Conservation (phyloP, 1,140 invertebrate species). For the Oryctes rhinoceros region DNA sequence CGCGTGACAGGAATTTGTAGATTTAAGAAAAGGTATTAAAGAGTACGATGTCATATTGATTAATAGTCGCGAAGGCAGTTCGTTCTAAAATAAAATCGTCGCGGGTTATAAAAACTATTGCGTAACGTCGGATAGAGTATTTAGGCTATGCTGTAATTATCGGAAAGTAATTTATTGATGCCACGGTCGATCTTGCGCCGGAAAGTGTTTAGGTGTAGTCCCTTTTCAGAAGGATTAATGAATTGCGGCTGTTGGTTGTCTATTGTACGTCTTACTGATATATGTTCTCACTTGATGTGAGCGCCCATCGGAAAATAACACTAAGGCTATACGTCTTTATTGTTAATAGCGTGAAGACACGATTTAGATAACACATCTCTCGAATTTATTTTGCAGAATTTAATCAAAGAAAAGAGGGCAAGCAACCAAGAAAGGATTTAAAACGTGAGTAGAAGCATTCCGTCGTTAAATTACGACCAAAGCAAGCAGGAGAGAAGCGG, state of each 20-base stretch:
- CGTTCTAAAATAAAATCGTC: not conserved
- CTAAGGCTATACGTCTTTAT: not conserved
- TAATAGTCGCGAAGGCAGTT: not conserved
- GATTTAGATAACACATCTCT: not conserved
- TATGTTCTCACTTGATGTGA: not conserved
- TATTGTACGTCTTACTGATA: constrained; percentile 35
- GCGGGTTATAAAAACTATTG: no score
- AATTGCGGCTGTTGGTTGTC: constrained; percentile 31
- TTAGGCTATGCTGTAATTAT: not conserved
- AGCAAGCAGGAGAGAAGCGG: not conserved
- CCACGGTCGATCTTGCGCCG: not conserved
- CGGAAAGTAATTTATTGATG: not conserved
- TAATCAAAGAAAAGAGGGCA: not conserved
- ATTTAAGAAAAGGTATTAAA: constrained; percentile 12
- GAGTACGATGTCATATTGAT: not conserved
- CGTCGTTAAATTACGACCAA: not conserved
- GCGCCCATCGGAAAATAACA: not conserved
- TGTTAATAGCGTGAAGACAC: not conserved
- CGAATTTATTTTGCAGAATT: not conserved
- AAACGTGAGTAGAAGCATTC: not conserved
- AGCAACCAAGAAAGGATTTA: not conserved
- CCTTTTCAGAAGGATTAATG: constrained; percentile 33
- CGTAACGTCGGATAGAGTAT: no score
- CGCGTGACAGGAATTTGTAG: not conserved
- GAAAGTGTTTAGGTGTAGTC: not conserved